phyloP scores from a whole-genome alignment of 2,113 vertebrate species.

The Hyla sarda region DNA sequence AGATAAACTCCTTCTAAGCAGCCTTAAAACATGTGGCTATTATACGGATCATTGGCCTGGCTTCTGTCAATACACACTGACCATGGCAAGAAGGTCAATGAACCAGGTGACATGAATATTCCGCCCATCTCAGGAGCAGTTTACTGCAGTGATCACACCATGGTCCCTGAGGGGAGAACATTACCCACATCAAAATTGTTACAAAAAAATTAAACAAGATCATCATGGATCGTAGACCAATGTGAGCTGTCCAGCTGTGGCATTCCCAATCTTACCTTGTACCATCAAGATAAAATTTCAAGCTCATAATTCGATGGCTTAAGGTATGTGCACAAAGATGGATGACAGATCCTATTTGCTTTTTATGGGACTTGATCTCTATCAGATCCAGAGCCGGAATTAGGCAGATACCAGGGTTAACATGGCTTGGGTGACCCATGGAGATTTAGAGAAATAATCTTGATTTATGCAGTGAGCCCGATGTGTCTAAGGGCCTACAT shows the following conservation, averaged over 20 bases:
- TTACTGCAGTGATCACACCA: not conserved
- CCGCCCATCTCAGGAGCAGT: not conserved
- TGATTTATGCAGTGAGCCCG: too few relatives aligned
- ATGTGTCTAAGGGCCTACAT: too few relatives aligned
- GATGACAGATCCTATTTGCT: not conserved
- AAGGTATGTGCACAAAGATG: not conserved
- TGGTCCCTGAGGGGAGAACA: not conserved
- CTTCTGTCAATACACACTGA: not conserved
- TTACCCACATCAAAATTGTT: not conserved
- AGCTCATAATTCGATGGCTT: not conserved
- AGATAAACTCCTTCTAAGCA: not conserved
- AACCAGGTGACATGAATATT: not conserved
- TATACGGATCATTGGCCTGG: not conserved
- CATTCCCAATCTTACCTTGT: not conserved
- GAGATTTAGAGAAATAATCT: not conserved
- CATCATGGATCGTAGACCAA: not conserved
- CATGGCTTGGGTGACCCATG: not conserved
- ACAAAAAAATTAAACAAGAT: not conserved
- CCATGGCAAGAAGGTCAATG: not conserved
- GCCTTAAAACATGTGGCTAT: conserved; percentile 1
- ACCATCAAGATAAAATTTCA: not conserved
- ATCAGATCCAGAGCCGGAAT: too few relatives aligned
- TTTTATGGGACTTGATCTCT: not conserved
- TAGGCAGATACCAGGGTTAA: not conserved
- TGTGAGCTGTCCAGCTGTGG: not conserved